These are phyloP conservation scores for Diarsia brunnea DNA, from an alignment of 2,888 invertebrate genomes.

Conservation along the genomic window DNA sequence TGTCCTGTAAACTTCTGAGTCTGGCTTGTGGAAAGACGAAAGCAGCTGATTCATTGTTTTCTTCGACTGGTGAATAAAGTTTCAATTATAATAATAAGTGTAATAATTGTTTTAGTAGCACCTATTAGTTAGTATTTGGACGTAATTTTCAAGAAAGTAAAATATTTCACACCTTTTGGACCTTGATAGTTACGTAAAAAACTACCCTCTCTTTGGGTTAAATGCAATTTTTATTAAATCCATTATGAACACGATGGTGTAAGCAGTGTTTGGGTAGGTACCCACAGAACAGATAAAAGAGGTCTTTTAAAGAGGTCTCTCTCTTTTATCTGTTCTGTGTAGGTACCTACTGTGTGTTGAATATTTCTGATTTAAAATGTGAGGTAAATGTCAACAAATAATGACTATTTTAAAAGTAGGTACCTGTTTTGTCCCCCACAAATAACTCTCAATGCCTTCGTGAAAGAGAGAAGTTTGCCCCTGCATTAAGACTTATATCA, in stretches of 20 bases:
- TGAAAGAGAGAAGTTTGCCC: not conserved
- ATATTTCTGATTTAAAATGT: slow-evolving; percentile 1
- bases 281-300: too few relatives aligned
- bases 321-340: too few relatives aligned
- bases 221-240: not conserved
- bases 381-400: too few relatives aligned
- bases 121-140: not conserved
- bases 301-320: too few relatives aligned
- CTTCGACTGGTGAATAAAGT: slow-evolving; percentile 64
- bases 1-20: slow-evolving; percentile 30
- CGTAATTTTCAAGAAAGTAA: not conserved
- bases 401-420: not conserved
- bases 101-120: not conserved
- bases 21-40: slow-evolving; percentile 54
- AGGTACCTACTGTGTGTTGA: not conserved
- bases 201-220: not conserved
- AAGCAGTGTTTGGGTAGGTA: not conserved
- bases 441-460: too few relatives aligned
- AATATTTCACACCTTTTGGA: not conserved
- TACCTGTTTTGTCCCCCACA: too few relatives aligned
- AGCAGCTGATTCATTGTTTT: slow-evolving; percentile 53
- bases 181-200: not conserved
- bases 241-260: not conserved
- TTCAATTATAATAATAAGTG: slow-evolving; percentile 28
- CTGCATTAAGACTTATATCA: too few relatives aligned